Percentiles rank a stretch among this genome's conserved stretches.
phyloP scores from a whole-genome alignment of 2,888 invertebrate species.

The Ichneumoninae sp. region DNA sequence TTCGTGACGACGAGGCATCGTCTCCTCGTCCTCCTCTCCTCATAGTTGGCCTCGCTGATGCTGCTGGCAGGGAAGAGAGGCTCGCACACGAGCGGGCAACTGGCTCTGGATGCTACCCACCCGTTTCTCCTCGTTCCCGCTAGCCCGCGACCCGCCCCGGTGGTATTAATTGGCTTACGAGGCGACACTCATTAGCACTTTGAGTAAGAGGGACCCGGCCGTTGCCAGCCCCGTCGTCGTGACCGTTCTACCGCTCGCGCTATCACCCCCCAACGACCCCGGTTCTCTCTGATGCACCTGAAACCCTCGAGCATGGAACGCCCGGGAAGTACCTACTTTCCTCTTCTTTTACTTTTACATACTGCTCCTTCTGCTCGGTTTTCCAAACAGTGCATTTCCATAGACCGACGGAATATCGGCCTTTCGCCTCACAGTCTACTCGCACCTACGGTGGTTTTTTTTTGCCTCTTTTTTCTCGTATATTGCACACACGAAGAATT shows the following conservation, averaged over 20 bases:
- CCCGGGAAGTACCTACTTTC: neutral
- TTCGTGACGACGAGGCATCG: slow-evolving; percentile 55
- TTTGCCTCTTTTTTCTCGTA: neutral
- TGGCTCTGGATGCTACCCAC: slow-evolving; percentile 42
- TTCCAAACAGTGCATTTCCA: neutral
- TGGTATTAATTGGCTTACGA: slow-evolving; percentile 84
- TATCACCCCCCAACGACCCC: slow-evolving; percentile 23
- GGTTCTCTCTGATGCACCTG: slow-evolving; percentile 7
- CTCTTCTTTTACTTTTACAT: neutral
- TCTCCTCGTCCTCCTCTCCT: slow-evolving; percentile 44
- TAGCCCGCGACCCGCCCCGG: slow-evolving; percentile 64
- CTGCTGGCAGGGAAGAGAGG: slow-evolving; percentile 21
- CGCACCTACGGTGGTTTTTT: neutral
- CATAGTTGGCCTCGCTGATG: slow-evolving; percentile 57
- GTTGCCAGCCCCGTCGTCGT: slow-evolving; percentile 50
- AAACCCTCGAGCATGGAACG: slow-evolving; percentile 17
- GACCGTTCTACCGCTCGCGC: slow-evolving; percentile 36
- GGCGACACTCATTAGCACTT: slow-evolving; percentile 85
- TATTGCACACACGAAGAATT: neutral
- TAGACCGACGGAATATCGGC: neutral
- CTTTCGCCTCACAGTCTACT: neutral
- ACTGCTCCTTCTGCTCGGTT: neutral
- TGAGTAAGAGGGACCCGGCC: slow-evolving; percentile 77
- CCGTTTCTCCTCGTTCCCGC: slow-evolving; percentile 49
- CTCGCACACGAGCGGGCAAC: slow-evolving; percentile 44